Evolutionary conservation across 1,140 invertebrate species (phyloP).

Genomic region (Gonatopus flavifemur): DNA sequence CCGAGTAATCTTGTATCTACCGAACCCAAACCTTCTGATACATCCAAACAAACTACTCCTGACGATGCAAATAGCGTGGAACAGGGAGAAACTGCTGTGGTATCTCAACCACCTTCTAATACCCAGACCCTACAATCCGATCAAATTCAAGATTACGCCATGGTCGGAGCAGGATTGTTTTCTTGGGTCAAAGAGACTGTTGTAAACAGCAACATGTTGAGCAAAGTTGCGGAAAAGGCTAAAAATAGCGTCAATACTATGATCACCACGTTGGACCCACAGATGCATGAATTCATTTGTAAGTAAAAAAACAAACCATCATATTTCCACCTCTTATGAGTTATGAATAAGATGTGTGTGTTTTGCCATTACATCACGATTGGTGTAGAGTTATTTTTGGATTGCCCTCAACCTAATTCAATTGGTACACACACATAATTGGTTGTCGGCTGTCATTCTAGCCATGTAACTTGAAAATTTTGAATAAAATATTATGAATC

Average conservation of each 20-base stretch:
- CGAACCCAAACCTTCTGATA: neutral
- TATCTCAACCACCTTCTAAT: too few species aligned
- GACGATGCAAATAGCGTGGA: conserved; percentile 8
- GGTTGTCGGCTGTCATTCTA: conserved; percentile 9
- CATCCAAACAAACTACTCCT: conserved; percentile 3
- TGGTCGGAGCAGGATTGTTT: conserved; percentile 46
- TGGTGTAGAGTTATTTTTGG: conserved; percentile 18
- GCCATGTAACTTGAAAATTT: neutral
- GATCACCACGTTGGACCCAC: conserved; percentile 86
- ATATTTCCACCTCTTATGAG: neutral
- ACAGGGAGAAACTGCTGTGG: conserved; percentile 13
- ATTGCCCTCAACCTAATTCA: conserved; percentile 7
- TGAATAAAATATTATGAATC: neutral
- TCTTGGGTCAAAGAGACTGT: conserved; percentile 60
- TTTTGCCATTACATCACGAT: conserved; percentile 18
- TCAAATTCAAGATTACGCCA: conserved; percentile 27
- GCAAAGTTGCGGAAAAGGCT: conserved; percentile 77
- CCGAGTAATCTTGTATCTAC: neutral
- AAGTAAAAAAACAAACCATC: conserved; percentile 46
- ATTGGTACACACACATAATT: conserved; percentile 1
- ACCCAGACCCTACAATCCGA: too few species aligned
- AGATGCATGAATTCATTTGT: conserved; percentile 88
- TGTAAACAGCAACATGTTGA: conserved; percentile 53
- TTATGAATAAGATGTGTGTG: neutral
- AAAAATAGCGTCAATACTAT: conserved; percentile 83